These are phyloP conservation scores for Macrostomum cliftonense DNA, from an alignment of 2,888 invertebrate genomes.

Conservation along the genomic window DNA sequence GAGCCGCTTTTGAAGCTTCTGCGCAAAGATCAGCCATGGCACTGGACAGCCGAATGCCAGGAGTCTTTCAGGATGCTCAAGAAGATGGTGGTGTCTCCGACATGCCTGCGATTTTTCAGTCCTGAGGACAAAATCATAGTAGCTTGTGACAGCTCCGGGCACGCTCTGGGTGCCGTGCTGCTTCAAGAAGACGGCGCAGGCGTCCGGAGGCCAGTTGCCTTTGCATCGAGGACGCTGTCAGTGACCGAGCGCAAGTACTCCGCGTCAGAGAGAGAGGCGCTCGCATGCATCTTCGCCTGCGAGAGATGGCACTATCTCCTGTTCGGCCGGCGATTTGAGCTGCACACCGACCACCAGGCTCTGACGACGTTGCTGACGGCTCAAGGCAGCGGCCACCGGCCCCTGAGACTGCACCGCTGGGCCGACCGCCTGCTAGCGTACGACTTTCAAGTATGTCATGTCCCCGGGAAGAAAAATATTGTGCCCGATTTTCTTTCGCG, in stretches of 20 bases:
- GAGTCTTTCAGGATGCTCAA: slow-evolving; percentile 12
- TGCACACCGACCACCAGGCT: slow-evolving; percentile 15
- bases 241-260: slow-evolving; percentile 14
- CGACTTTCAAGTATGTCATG: not conserved
- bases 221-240: not conserved
- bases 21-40: slow-evolving; percentile 7
- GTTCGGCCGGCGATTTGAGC: slow-evolving; percentile 10
- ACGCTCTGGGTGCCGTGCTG: slow-evolving; percentile 14
- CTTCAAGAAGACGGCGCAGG: slow-evolving; percentile 9
- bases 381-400: not conserved
- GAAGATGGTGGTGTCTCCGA: slow-evolving; percentile 11
- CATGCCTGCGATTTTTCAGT: slow-evolving; percentile 13
- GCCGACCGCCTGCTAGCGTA: not conserved
- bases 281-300: slow-evolving; percentile 14
- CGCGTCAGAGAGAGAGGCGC: slow-evolving; percentile 13
- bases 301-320: slow-evolving; percentile 13
- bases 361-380: slow-evolving; percentile 1
- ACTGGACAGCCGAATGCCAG: slow-evolving; percentile 14
- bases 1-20: slow-evolving; percentile 10
- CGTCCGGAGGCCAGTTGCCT: slow-evolving; percentile 3
- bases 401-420: not conserved
- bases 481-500: too few relatives aligned
- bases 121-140: slow-evolving; percentile 13
- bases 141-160: slow-evolving; percentile 12
- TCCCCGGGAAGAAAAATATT: too few relatives aligned